Conservation (phyloP, 2,797 vertebrate genomes). For the Brotula barbata region DNA sequence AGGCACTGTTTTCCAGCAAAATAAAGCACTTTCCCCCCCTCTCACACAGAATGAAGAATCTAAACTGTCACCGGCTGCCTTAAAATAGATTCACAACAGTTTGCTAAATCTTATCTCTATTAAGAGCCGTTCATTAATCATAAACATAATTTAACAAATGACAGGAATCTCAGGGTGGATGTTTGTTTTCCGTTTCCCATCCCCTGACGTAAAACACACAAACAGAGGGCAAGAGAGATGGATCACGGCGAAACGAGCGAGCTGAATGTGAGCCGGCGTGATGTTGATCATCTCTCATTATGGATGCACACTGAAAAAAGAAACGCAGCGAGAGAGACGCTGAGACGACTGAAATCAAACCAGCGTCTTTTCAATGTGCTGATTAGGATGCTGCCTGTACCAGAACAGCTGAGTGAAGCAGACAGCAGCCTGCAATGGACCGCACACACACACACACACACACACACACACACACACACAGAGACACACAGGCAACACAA, state of each 20-base stretch:
- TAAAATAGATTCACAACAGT: constrained; percentile 16
- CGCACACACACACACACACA: not conserved
- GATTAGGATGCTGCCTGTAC: constrained; percentile 41
- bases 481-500: too few species aligned
- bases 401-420: constrained; percentile 36
- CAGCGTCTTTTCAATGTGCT: constrained; percentile 29
- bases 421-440: constrained; percentile 34
- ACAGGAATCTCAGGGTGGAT: constrained; percentile 27
- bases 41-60: constrained; percentile 23
- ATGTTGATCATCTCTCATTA: constrained; percentile 28
- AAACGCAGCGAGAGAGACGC: not conserved
- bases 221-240: not conserved
- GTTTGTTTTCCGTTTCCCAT: constrained; percentile 1
- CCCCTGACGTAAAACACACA: constrained; percentile 4
- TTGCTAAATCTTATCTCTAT: constrained; percentile 13
- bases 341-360: constrained; percentile 29
- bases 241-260: constrained; percentile 14
- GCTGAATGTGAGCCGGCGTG: constrained; percentile 11
- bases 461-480: not conserved
- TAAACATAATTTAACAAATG: constrained; percentile 45
- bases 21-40: not conserved
- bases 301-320: constrained; percentile 1
- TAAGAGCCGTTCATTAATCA: constrained; percentile 36
- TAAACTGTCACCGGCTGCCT: constrained; percentile 1
- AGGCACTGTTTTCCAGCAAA: constrained; percentile 14